phyloP scores from a whole-genome alignment of 2,888 invertebrate species.

The Leptinotarsa juncta region DNA sequence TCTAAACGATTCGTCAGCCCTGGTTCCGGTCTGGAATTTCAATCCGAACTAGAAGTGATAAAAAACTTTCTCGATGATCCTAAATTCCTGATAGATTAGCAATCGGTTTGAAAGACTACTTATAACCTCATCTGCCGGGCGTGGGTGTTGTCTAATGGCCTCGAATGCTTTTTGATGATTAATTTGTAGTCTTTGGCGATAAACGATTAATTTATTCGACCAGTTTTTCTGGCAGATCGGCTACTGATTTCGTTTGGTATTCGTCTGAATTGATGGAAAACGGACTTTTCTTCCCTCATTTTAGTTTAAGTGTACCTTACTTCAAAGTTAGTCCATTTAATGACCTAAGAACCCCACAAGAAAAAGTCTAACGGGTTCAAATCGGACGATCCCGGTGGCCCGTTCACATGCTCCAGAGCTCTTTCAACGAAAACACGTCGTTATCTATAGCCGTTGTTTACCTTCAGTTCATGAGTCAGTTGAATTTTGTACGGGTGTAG shows the following conservation, averaged over 20 bases:
- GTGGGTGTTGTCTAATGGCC: constrained; percentile 12
- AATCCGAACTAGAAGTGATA: neutral
- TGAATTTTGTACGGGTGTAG: no score
- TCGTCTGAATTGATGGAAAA: neutral
- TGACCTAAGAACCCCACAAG: no score
- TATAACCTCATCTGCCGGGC: constrained; percentile 6
- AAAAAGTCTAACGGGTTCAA: no score
- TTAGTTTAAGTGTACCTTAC: no score
- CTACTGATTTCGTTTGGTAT: neutral
- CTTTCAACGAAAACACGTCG: no score
- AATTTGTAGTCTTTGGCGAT: neutral
- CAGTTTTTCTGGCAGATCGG: neutral
- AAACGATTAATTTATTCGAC: neutral
- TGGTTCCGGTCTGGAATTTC: constrained; percentile 6
- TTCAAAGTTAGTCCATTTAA: no score
- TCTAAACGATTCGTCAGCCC: neutral
- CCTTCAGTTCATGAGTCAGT: no score
- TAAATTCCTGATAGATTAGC: constrained; percentile 6
- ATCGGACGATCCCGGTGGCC: no score
- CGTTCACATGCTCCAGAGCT: no score
- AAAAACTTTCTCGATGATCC: constrained; percentile 3
- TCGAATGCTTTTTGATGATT: constrained; percentile 10
- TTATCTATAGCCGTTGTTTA: no score
- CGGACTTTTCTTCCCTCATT: no score
- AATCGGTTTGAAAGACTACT: constrained; percentile 6